Evolutionary conservation across 2,113 vertebrate species (phyloP).

Genomic region (Neolamprologus hecqui): DNA sequence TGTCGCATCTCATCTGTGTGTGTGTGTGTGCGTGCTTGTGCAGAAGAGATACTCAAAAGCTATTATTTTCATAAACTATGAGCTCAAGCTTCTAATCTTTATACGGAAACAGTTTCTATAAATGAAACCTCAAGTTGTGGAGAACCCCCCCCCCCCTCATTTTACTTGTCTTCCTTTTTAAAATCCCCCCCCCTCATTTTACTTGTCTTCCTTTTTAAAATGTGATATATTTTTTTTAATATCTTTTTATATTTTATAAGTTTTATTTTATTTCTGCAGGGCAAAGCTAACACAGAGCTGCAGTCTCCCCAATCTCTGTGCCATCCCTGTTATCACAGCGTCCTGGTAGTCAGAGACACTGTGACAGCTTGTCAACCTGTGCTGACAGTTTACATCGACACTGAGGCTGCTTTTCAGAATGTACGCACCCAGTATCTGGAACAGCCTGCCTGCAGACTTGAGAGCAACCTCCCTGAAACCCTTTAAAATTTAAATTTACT

Average conservation of each 20-base stretch:
- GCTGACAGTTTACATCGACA: conserved; percentile 39
- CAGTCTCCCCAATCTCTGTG: neutral
- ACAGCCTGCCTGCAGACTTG: neutral
- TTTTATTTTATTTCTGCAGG: neutral
- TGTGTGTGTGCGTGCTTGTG: neutral
- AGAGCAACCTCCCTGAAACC: neutral
- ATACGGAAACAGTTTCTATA: neutral
- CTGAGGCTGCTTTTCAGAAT: conserved; percentile 8
- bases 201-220: neutral
- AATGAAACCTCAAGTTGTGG: neutral
- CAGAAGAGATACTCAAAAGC: neutral
- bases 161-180: neutral
- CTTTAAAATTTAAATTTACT: neutral
- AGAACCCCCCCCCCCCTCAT: accelerated
- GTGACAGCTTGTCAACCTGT: conserved; percentile 45
- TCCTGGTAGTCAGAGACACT: conserved; percentile 10
- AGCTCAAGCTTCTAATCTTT: neutral
- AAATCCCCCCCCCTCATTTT: neutral
- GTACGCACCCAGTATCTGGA: conserved; percentile 6
- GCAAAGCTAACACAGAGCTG: neutral
- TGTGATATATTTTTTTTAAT: neutral
- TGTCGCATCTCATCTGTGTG: neutral
- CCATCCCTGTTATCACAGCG: neutral
- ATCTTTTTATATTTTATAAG: neutral
- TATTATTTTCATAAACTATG: neutral